A percentile compares a stretch with the other conserved stretches of the same genome.
phyloP scores from a whole-genome alignment of 1,140 invertebrate species.

The Macrotrachela quadricornifera region DNA sequence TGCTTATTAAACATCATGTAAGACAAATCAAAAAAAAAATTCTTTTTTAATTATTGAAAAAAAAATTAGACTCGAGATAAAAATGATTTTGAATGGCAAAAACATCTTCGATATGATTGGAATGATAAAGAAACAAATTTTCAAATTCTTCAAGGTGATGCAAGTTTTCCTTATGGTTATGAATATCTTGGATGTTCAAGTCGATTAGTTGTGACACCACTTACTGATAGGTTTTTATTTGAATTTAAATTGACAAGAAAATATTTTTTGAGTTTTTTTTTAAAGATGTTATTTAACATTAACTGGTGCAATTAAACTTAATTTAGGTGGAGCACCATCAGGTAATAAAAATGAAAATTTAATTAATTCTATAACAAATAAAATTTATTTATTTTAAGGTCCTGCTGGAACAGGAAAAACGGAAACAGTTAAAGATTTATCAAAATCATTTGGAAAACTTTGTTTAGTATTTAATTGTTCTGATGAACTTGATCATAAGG shows the following conservation, averaged over 20 bases:
- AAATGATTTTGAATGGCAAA: conserved; percentile 30
- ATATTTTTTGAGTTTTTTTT: too few relatives aligned
- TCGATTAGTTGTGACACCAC: conserved; percentile 30
- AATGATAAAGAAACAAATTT: conserved; percentile 27
- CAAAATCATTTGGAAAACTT: conserved; percentile 55
- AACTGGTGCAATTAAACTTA: conserved; percentile 57
- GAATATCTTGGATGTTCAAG: conserved; percentile 32
- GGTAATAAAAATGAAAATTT: too few relatives aligned
- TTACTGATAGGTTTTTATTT: conserved; percentile 26
- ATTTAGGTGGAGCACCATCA: conserved; percentile 51
- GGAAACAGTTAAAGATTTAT: conserved; percentile 49
- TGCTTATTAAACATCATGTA: conserved; percentile 40
- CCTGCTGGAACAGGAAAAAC: conserved; percentile 30
- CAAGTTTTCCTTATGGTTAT: conserved; percentile 31
- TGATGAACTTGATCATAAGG: conserved; percentile 12
- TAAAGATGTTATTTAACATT: conserved; percentile 59
- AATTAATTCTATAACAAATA: too few relatives aligned
- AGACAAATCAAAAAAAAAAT: neutral
- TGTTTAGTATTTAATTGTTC: conserved; percentile 18
- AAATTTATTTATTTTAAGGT: neutral
- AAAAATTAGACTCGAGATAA: conserved; percentile 1
- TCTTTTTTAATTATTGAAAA: neutral
- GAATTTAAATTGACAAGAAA: too few relatives aligned
- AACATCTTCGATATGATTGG: conserved; percentile 32
- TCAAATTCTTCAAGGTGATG: conserved; percentile 30